phyloP scores from a whole-genome alignment of 2,797 vertebrate species.

The Takifugu ocellatus region DNA sequence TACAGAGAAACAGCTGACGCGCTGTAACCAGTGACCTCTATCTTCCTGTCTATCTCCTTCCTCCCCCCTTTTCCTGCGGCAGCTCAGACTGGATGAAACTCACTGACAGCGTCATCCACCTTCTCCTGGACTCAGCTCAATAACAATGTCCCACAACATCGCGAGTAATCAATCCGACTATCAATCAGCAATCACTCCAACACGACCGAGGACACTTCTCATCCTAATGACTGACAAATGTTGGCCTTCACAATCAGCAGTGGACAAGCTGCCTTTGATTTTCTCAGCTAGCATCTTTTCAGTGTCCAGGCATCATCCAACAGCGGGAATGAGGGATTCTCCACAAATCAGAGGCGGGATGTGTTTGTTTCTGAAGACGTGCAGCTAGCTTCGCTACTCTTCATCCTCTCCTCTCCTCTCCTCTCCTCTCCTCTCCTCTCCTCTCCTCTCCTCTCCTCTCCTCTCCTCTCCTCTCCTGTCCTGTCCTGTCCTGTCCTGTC shows the following conservation, averaged over 20 bases:
- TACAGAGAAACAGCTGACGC: slow-evolving; percentile 22
- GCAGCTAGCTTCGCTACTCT: too few species aligned
- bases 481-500: too few species aligned
- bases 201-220: slow-evolving; percentile 10
- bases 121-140: slow-evolving; percentile 23
- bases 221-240: slow-evolving; percentile 16
- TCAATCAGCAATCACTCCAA: slow-evolving; percentile 12
- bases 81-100: slow-evolving; percentile 16
- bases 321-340: slow-evolving; percentile 19
- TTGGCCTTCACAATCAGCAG: slow-evolving; percentile 6
- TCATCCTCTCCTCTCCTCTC: too few species aligned
- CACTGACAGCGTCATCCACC: slow-evolving; percentile 20
- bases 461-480: too few species aligned
- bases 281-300: slow-evolving; percentile 24
- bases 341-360: background rate
- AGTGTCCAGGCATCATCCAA: slow-evolving; percentile 25
- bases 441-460: too few species aligned
- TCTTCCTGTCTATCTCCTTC: background rate
- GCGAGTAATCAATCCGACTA: slow-evolving; percentile 25
- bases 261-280: slow-evolving; percentile 20
- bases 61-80: background rate
- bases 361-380: too few species aligned
- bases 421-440: too few species aligned
- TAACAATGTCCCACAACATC: slow-evolving; percentile 21
- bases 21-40: slow-evolving; percentile 23